Evolutionary conservation across 1,140 invertebrate species (phyloP).

Genomic region (Dryas iulia): DNA sequence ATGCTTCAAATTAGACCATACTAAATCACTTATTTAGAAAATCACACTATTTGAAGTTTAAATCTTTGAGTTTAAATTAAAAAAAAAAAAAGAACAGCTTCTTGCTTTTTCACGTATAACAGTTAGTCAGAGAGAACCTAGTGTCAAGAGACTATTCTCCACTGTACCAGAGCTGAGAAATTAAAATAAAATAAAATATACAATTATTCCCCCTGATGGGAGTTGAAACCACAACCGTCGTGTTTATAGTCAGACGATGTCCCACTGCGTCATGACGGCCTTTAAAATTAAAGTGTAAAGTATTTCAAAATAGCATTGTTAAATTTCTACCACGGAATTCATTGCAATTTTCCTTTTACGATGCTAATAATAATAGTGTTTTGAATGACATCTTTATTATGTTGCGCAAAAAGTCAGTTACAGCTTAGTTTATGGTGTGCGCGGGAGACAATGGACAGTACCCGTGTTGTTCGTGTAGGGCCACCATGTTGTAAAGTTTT

Average conservation of each 20-base stretch:
- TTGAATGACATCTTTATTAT: slow-evolving; percentile 37
- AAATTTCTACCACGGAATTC: not conserved
- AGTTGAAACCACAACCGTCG: too few relatives aligned
- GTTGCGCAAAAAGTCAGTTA: slow-evolving; percentile 41
- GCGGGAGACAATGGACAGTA: slow-evolving; percentile 30
- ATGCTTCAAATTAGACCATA: not conserved
- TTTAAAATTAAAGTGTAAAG: too few relatives aligned
- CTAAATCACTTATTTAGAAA: not conserved
- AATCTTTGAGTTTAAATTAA: not conserved
- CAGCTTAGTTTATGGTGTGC: slow-evolving; percentile 39
- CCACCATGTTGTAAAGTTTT: not conserved
- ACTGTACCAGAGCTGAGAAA: too few relatives aligned
- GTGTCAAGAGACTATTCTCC: too few relatives aligned
- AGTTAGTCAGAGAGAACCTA: too few relatives aligned
- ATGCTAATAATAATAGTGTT: not conserved
- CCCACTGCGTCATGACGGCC: too few relatives aligned
- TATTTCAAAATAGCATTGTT: not conserved
- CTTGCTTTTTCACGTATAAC: too few relatives aligned
- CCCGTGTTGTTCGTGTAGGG: slow-evolving; percentile 5
- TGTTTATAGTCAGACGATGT: too few relatives aligned
- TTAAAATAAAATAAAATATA: too few relatives aligned
- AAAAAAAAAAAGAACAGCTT: too few relatives aligned
- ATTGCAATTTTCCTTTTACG: slow-evolving; percentile 18
- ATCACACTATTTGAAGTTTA: not conserved
- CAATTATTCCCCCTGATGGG: too few relatives aligned